phyloP scores from a whole-genome alignment of 2,113 vertebrate species.

The Ranitomeya imitator region DNA sequence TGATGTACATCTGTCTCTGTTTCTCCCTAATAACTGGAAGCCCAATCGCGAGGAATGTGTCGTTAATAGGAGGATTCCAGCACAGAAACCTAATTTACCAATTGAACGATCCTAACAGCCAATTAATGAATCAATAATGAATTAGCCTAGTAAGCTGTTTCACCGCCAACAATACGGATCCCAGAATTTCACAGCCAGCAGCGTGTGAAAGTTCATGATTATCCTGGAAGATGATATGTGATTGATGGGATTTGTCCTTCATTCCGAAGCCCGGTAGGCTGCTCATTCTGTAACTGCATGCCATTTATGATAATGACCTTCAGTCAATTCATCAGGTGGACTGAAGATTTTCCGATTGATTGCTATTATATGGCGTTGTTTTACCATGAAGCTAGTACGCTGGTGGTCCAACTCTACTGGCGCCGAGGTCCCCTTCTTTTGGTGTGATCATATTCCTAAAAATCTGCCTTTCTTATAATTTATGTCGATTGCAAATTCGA shows the following conservation, averaged over 20 bases:
- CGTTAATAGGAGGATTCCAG: conserved; percentile 38
- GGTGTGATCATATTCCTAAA: neutral
- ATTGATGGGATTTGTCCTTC: conserved; percentile 31
- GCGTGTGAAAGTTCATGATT: conserved; percentile 43
- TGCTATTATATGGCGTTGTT: neutral
- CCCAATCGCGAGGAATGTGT: neutral
- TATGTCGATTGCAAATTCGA: neutral
- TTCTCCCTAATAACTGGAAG: neutral
- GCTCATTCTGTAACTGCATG: neutral
- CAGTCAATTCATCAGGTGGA: neutral
- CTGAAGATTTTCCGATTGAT: neutral
- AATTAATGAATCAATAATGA: conserved; percentile 58
- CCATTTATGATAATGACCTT: neutral
- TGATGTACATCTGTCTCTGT: neutral
- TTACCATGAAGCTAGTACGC: neutral
- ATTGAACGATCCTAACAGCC: conserved; percentile 54
- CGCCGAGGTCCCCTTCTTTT: neutral
- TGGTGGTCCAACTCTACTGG: neutral
- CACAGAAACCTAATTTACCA: conserved; percentile 49
- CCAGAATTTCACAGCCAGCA: conserved; percentile 52
- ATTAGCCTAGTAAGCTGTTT: conserved; percentile 52
- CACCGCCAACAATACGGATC: conserved; percentile 45
- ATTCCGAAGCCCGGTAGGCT: neutral
- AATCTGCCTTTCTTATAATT: neutral
- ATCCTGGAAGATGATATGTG: conserved; percentile 29